A percentile compares a stretch with the other conserved stretches of the same genome.
Conservation (phyloP, 1,140 invertebrate species). For the Luehdorfia chinensis region DNA sequence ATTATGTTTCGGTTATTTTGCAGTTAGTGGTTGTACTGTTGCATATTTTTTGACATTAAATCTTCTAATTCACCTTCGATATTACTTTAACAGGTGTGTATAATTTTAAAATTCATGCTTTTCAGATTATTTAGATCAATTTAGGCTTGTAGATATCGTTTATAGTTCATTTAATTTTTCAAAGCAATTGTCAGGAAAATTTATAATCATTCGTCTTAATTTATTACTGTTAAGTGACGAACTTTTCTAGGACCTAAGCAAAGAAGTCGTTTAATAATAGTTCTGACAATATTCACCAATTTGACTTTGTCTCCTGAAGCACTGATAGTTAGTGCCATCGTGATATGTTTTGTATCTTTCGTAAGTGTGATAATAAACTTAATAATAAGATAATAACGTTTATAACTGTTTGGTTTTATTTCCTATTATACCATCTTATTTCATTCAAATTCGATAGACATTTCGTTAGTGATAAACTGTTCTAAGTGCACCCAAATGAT, state of each 20-base stretch:
- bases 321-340: constrained; percentile 73
- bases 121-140: neutral
- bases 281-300: constrained; percentile 34
- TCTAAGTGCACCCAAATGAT: no score
- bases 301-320: constrained; percentile 57
- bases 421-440: constrained; percentile 4
- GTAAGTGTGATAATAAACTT: constrained; percentile 74
- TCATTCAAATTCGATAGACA: no score
- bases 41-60: no score
- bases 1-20: no score
- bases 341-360: constrained; percentile 75
- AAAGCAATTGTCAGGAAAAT: constrained; percentile 22
- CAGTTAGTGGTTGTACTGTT: no score
- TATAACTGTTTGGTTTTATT: constrained; percentile 36
- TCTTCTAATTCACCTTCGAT: no score
- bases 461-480: no score
- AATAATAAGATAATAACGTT: constrained; percentile 59
- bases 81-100: no score
- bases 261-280: constrained; percentile 33
- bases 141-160: neutral
- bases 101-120: no score
- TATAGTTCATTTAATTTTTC: constrained; percentile 5
- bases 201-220: constrained; percentile 44
- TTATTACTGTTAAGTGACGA: constrained; percentile 44
- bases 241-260: constrained; percentile 31